These are phyloP conservation scores for Alitta virens DNA, from an alignment of 2,888 invertebrate species.

Conservation along the genomic window DNA sequence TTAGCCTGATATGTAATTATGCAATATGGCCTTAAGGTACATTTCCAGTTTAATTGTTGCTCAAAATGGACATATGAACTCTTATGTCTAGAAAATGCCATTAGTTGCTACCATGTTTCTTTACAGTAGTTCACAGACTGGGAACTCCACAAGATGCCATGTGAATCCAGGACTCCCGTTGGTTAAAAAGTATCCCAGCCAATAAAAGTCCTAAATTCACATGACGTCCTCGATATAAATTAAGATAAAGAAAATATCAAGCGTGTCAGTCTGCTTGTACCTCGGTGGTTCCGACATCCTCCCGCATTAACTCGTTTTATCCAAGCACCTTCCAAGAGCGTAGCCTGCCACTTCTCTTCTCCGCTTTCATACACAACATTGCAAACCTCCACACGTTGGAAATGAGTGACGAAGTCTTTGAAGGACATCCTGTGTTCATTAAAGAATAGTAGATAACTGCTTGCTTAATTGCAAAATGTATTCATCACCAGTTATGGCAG, in stretches of 20 bases:
- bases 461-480: background rate
- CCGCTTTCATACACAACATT: conserved; percentile 93
- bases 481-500: too few relatives aligned
- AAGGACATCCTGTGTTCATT: conserved; percentile 64
- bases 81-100: too few relatives aligned
- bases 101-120: too few relatives aligned
- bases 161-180: too few relatives aligned
- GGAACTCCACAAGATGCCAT: too few relatives aligned
- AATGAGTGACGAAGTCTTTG: conserved; percentile 79
- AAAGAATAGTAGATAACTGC: background rate
- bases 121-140: too few relatives aligned
- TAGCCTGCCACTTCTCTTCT: conserved; percentile 76
- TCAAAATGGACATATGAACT: too few relatives aligned
- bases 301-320: conserved; percentile 87
- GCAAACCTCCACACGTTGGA: conserved; percentile 86
- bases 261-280: background rate
- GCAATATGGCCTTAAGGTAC: too few relatives aligned
- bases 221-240: background rate
- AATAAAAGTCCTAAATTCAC: too few relatives aligned
- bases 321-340: conserved; percentile 91
- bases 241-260: background rate
- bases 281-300: conserved; percentile 80
- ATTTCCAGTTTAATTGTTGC: too few relatives aligned
- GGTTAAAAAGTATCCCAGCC: too few relatives aligned
- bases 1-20: too few relatives aligned